Evolutionary conservation across 2,113 vertebrate genomes (phyloP).

Genomic region (Larimichthys polyactis): DNA sequence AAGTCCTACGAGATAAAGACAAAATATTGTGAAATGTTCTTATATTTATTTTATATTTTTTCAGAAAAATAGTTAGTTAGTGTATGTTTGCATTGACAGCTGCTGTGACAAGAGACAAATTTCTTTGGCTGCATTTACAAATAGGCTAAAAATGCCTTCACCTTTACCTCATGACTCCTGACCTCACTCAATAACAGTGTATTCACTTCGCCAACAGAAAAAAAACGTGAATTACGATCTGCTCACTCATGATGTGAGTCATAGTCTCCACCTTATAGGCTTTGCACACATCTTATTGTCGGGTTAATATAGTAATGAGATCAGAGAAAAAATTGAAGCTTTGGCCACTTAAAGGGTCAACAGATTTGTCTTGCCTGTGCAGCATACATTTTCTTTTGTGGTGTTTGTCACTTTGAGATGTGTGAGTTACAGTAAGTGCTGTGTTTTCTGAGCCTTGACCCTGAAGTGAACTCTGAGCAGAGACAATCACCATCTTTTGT

Average conservation of each 20-base stretch:
- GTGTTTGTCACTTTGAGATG: slow-evolving; percentile 39
- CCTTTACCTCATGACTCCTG: slow-evolving; percentile 20
- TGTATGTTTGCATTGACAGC: neutral
- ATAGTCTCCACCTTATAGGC: neutral
- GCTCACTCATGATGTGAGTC: slow-evolving; percentile 14
- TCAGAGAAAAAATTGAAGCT: slow-evolving; percentile 31
- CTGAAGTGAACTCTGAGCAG: slow-evolving; percentile 28
- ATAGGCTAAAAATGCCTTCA: slow-evolving; percentile 16
- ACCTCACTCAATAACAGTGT: slow-evolving; percentile 20
- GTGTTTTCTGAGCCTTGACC: slow-evolving; percentile 24
- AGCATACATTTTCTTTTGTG: slow-evolving; percentile 19
- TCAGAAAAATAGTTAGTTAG: neutral
- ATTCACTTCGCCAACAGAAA: slow-evolving; percentile 21
- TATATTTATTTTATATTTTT: neutral
- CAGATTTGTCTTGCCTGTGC: neutral
- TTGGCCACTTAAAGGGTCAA: neutral
- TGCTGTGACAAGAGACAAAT: neutral
- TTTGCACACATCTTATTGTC: slow-evolving; percentile 34
- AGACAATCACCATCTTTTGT: slow-evolving; percentile 14
- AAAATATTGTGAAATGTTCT: neutral
- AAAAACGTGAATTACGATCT: slow-evolving; percentile 32
- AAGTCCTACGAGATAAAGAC: neutral
- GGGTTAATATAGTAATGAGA: slow-evolving; percentile 45
- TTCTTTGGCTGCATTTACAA: slow-evolving; percentile 11
- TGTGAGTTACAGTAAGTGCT: slow-evolving; percentile 23